Percentiles rank a stretch among this genome's conserved stretches.
These are phyloP conservation scores for Oriolus oriolus DNA, from an alignment of 2,113 vertebrate genomes.

Conservation along the genomic window DNA sequence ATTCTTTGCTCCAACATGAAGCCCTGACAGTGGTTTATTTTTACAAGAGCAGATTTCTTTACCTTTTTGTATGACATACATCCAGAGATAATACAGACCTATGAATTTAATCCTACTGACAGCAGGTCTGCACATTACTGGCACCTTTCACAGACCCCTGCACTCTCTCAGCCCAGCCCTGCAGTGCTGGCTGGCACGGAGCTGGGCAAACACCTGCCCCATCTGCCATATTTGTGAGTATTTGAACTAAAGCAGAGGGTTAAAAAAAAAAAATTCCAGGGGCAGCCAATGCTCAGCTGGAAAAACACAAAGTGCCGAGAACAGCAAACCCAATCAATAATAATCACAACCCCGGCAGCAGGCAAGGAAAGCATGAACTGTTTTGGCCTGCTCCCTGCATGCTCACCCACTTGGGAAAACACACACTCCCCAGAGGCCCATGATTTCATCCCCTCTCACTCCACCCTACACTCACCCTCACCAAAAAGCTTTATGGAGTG, in stretches of 20 bases:
- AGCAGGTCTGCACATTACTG: neutral
- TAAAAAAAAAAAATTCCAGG: neutral
- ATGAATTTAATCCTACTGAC: neutral
- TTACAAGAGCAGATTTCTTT: neutral
- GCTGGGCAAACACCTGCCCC: neutral
- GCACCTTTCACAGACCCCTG: neutral
- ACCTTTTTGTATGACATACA: neutral
- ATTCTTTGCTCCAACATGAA: neutral
- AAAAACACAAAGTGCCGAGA: conserved; percentile 60
- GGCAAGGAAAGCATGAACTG: conserved; percentile 14
- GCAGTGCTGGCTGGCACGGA: neutral
- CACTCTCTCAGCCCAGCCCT: neutral
- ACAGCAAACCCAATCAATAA: conserved; percentile 61
- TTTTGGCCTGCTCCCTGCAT: neutral
- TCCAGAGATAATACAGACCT: neutral
- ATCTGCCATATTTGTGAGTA: neutral
- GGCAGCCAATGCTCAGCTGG: conserved; percentile 35
- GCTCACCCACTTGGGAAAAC: conserved; percentile 16
- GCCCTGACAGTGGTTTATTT: neutral
- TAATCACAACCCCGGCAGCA: conserved; percentile 29
- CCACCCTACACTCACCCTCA: neutral
- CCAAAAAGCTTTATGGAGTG: neutral
- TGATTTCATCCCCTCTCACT: neutral
- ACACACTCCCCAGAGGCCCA: neutral
- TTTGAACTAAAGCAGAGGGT: neutral